These are phyloP conservation scores for Ptychochromis oligacanthus DNA, from an alignment of 2,113 vertebrate species.

Conservation along the genomic window DNA sequence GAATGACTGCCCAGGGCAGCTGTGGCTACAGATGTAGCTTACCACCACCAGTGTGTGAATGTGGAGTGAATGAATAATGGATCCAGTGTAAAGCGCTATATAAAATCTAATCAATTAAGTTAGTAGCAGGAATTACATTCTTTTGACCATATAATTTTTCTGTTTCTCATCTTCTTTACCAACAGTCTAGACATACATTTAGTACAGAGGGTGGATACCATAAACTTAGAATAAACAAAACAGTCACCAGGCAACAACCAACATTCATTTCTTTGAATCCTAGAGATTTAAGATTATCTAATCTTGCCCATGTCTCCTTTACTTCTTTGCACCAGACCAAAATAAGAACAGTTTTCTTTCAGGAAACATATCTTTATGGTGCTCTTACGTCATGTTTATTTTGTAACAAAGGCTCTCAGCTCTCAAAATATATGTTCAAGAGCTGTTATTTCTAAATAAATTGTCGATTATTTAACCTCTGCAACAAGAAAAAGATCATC, in stretches of 20 bases:
- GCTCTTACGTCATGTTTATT: background rate
- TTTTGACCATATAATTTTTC: background rate
- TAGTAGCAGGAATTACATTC: background rate
- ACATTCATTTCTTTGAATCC: constrained; percentile 20
- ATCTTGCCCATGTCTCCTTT: constrained; percentile 48
- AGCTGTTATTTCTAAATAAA: background rate
- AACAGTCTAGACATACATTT: constrained; percentile 36
- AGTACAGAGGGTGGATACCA: background rate
- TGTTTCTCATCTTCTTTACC: background rate
- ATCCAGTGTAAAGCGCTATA: too few species aligned
- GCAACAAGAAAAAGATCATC: background rate
- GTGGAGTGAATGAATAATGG: too few species aligned
- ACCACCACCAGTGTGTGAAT: too few species aligned
- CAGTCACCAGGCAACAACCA: constrained; percentile 50
- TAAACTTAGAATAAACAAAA: constrained; percentile 53
- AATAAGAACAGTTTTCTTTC: constrained; percentile 9
- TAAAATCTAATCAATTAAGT: too few species aligned
- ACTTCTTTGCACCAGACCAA: constrained; percentile 27
- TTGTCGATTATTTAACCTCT: background rate
- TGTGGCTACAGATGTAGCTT: too few species aligned
- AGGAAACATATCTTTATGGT: background rate
- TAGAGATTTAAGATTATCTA: constrained; percentile 55
- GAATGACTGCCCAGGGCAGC: too few species aligned
- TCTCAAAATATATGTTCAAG: background rate
- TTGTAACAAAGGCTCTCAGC: background rate